Conservation (phyloP, 2,888 invertebrate species). For the Chrysomela aeneicollis region DNA sequence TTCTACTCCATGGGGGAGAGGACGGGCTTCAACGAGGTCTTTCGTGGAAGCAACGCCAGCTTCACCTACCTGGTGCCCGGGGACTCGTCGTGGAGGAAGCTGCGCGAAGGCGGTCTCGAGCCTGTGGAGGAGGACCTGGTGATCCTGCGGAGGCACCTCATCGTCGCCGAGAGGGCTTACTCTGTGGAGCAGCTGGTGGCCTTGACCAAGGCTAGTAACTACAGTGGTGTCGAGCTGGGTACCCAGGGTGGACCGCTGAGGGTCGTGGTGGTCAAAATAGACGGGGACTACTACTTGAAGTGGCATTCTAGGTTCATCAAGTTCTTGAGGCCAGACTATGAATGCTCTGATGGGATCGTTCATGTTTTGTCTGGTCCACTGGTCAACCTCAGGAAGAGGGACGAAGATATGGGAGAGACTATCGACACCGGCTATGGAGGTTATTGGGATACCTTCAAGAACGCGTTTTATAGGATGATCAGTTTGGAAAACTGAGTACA, state of each 20-base stretch:
- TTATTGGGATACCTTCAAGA: neutral
- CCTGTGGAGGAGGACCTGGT: constrained; percentile 68
- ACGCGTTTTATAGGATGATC: neutral
- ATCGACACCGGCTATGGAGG: neutral
- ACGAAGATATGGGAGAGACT: neutral
- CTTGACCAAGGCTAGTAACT: constrained; percentile 36
- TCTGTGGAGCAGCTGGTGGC: constrained; percentile 73
- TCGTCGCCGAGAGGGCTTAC: constrained; percentile 76
- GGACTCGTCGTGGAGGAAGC: constrained; percentile 82
- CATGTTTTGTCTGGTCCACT: constrained; percentile 87
- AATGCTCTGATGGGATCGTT: constrained; percentile 93
- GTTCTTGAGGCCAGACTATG: constrained; percentile 87
- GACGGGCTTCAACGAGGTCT: constrained; percentile 78
- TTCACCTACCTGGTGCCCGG: constrained; percentile 91
- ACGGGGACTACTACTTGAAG: constrained; percentile 46
- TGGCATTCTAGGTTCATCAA: constrained; percentile 73
- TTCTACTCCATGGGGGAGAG: constrained; percentile 78
- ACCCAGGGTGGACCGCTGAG: constrained; percentile 42
- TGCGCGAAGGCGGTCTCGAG: constrained; percentile 35
- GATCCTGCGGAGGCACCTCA: constrained; percentile 86
- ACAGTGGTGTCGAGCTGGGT: constrained; percentile 38
- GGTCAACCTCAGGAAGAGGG: constrained; percentile 33
- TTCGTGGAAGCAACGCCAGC: constrained; percentile 67
- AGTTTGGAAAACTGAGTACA: neutral
- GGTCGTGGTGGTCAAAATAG: constrained; percentile 43